Base-by-base conservation (phyloP, 2,113 vertebrate genomes). In the Grammomys surdaster region DNA sequence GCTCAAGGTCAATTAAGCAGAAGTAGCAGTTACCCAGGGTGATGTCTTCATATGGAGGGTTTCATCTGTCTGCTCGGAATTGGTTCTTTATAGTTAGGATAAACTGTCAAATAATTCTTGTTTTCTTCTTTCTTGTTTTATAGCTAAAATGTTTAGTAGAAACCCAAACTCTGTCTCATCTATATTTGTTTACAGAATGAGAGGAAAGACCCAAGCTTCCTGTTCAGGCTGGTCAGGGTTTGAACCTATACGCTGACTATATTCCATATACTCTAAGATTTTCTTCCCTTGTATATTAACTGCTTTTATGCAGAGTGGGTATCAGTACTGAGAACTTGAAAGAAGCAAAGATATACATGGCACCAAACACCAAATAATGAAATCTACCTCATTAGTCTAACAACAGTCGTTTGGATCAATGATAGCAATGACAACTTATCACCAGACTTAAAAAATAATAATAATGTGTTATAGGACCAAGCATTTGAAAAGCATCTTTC, bases 131-230 rank as follows among this genome's bases (percentile, higher is more conserved):
- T 91, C 43, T 58, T 81, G 54, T n/a, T 95, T 94, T 94, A 96
- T 96, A 96, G 10, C 46, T 75, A 88, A 91, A 36, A 43, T 46
- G 10, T 26, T 97, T 92, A 81, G 60, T 33, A 70, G 46, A 95
- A 72, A 14, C 28, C 58, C 28, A 70, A 67, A 80, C 60, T 20
- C 65, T 91, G 31, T 67, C 40, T 51, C 89, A 58, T 48, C 31
- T 87, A 7, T 12, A 56, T 9, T 31, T n/a, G 24, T 76, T 70
- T 56, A 33, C 0, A 46, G 0, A 6, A 63, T 33, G 54, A 60
- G 69, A 86, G 33, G 22, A 87, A 73, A 60, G 93, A 33, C 26
- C 56, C n/a, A 36, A 17, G 14, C 56, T 67, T 93, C 54, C 54
- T 89, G 48, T 76, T 70, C 36, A 70, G 46, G 26, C 43, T 91